Percentiles rank a stretch among this genome's conserved stretches.
Evolutionary conservation across 2,888 invertebrate genomes (phyloP).

Genomic region (Drosophila tripunctata): DNA sequence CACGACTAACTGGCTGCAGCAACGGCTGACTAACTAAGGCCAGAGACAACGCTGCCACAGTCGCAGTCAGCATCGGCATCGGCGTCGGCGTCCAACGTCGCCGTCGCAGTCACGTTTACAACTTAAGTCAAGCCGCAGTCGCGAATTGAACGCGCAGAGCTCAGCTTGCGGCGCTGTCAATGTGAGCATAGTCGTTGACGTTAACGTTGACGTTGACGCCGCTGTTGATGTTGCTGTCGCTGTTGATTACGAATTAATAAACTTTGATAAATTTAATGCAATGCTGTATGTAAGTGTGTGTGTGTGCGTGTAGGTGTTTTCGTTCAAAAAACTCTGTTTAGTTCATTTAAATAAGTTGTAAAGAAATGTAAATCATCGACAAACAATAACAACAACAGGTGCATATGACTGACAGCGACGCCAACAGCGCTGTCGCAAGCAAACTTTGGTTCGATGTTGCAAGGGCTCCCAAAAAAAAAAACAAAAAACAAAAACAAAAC

Average conservation of each 20-base stretch:
- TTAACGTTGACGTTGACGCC: background rate
- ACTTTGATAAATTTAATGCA: conserved; percentile 60
- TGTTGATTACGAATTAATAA: conserved; percentile 63
- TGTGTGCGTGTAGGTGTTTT: conserved; percentile 22
- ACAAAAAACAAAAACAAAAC: conserved; percentile 11
- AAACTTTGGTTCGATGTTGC: conserved; percentile 48
- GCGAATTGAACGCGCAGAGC: conserved; percentile 36
- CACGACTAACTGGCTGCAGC: conserved; percentile 75
- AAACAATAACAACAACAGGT: conserved; percentile 64
- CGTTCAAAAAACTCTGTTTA: conserved; percentile 26
- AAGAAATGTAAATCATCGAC: conserved; percentile 40
- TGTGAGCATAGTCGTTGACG: background rate
- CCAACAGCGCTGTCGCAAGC: conserved; percentile 46
- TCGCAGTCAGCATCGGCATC: background rate
- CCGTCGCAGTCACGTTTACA: conserved; percentile 14
- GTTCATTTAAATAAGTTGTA: conserved; percentile 32
- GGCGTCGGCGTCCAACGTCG: background rate
- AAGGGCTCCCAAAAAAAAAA: conserved; percentile 50
- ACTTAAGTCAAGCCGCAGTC: conserved; percentile 16
- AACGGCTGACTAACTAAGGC: conserved; percentile 71
- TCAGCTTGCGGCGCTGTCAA: conserved; percentile 25
- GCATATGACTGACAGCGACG: conserved; percentile 43
- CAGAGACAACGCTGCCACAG: conserved; percentile 38
- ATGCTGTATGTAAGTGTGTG: conserved; percentile 27
- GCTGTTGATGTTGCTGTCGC: conserved; percentile 1